Evolutionary conservation across 2,888 invertebrate species (phyloP).

Genomic region (Empis stercorea): DNA sequence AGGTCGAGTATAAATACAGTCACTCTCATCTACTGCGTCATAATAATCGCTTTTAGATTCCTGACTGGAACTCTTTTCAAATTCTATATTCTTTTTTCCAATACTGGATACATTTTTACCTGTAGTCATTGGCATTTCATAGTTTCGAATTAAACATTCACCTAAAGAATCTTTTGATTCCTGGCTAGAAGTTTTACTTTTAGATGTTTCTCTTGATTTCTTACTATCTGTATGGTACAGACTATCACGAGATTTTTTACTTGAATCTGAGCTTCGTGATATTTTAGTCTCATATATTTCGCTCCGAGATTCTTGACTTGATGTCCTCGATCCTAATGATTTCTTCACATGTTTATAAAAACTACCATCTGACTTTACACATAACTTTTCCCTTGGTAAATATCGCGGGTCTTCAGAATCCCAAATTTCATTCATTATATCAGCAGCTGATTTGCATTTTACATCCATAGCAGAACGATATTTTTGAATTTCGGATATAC

Average conservation of each 20-base stretch:
- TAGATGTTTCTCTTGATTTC: conserved; percentile 49
- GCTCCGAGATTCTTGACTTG: conserved; percentile 57
- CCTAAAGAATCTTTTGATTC: conserved; percentile 40
- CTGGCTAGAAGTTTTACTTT: conserved; percentile 54
- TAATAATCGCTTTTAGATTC: conserved; percentile 60
- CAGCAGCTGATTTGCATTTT: conserved; percentile 53
- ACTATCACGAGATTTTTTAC: conserved; percentile 50
- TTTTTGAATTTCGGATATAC: conserved; percentile 43
- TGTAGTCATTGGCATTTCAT: conserved; percentile 37
- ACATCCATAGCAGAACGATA: conserved; percentile 45
- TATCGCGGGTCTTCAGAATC: conserved; percentile 64
- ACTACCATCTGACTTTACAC: conserved; percentile 58
- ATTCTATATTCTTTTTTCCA: conserved; percentile 25
- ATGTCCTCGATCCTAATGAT: conserved; percentile 48
- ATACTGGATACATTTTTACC: conserved; percentile 33
- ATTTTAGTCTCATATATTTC: conserved; percentile 55
- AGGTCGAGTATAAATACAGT: conserved; percentile 21
- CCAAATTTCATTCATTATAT: conserved; percentile 63
- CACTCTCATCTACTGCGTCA: conserved; percentile 42
- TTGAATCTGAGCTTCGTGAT: conserved; percentile 51
- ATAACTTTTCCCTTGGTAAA: conserved; percentile 56
- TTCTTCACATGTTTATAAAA: conserved; percentile 58
- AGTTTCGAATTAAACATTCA: conserved; percentile 36
- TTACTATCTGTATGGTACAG: conserved; percentile 53
- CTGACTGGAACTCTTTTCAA: conserved; percentile 52